phyloP scores from a whole-genome alignment of 1,140 invertebrate genomes.

The Homarus americanus region DNA sequence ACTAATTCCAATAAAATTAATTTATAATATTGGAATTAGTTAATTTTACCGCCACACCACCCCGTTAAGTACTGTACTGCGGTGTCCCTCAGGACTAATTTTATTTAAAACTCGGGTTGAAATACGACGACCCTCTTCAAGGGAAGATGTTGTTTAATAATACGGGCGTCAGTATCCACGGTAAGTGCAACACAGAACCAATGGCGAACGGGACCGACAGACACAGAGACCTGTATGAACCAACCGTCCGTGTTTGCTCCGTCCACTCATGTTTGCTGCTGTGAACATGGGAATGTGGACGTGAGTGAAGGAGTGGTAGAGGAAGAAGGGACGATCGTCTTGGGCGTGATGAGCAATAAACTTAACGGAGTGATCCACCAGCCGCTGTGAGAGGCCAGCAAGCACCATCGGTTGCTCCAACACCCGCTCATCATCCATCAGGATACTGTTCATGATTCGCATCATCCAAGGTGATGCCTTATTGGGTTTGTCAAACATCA shows the following conservation, averaged over 20 bases:
- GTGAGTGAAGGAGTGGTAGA: conserved; percentile 76
- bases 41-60: too few relatives aligned
- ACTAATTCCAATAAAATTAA: too few relatives aligned
- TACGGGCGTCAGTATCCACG: too few relatives aligned
- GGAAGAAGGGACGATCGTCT: conserved; percentile 39
- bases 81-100: too few relatives aligned
- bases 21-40: too few relatives aligned
- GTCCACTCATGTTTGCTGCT: conserved; percentile 70
- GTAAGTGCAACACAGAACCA: too few relatives aligned
- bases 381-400: conserved; percentile 75
- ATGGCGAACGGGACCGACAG: neutral
- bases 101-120: too few relatives aligned
- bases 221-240: neutral
- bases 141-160: too few relatives aligned
- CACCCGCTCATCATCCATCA: conserved; percentile 76
- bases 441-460: conserved; percentile 76
- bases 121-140: too few relatives aligned
- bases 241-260: conserved; percentile 70
- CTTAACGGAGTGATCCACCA: conserved; percentile 72
- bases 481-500: too few relatives aligned
- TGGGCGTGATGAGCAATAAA: conserved; percentile 74
- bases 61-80: too few relatives aligned
- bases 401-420: conserved; percentile 76
- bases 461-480: conserved; percentile 67
- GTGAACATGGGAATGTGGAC: conserved; percentile 76